Evolutionary conservation across 2,797 vertebrate species (phyloP), one percentile per base, ranked within the genome.

Genomic region (Halcyon leucocephala): DNA sequence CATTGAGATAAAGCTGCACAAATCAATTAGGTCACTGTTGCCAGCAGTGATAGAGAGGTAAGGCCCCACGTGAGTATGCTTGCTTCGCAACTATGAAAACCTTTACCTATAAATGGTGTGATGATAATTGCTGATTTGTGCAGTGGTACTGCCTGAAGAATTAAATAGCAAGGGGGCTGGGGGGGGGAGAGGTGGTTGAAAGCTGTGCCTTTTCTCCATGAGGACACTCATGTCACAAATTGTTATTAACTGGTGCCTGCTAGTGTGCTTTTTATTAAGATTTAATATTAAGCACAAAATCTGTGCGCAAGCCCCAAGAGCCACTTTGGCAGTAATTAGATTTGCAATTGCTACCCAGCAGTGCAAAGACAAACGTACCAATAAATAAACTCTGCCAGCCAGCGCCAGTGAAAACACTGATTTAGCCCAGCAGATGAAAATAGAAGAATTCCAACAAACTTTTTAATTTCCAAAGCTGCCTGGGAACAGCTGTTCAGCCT

Each of bases 221-320:
- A 61, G 65, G 61, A 12, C 9, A 17, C 66, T 72, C 24, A 3
- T 41, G 31, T 81, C 69, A 64, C 65, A 71, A n/a, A 74, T 71
- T 44, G 14, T 88, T 81, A 89, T 42, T 54, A 88, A 74, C 57
- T 28, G 37, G 35, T 66, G 35, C 48, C 31, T 74, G 39, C 18
- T 74, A 33, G 13, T 49, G 29, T 44, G 41, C 9, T 60, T 86
- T 91, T 94, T 48, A 82, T 94, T 95, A 74, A 78, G 90, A 81
- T 86, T 92, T 94, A 88, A 57, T 78, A 71, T 81, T 88, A 86
- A 86, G 35, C 72, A 81, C 83, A 93, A 78, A 58, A 89, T 86
- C 69, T 81, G 48, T 71, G 90, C 52, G 17, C 19, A 72, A 86
- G 52, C 69, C 88, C 70, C 9, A 3, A 74, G 86, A 92, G 90